Conservation (phyloP, 2,888 invertebrate species). For the Aphrophora alni region DNA sequence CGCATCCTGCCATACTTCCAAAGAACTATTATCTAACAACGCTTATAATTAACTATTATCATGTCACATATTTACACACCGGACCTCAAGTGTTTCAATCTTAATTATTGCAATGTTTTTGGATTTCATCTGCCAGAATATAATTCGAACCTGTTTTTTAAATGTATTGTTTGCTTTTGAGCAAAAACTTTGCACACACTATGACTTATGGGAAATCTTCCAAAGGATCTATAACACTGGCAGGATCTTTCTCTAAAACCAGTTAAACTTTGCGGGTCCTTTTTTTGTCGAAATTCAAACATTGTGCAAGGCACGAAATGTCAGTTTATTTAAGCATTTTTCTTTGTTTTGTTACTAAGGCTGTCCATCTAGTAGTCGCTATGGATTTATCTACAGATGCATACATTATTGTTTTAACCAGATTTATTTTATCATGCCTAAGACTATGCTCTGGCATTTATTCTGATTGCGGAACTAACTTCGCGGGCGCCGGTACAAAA, state of each 20-base stretch:
- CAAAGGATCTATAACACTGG: slow-evolving; percentile 9
- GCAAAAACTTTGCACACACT: neutral
- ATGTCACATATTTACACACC: slow-evolving; percentile 41
- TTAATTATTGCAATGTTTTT: slow-evolving; percentile 39
- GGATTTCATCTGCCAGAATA: slow-evolving; percentile 43
- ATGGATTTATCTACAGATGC: slow-evolving; percentile 50
- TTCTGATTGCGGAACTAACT: slow-evolving; percentile 54
- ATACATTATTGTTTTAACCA: slow-evolving; percentile 49
- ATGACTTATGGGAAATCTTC: slow-evolving; percentile 36
- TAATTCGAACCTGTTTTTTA: slow-evolving; percentile 35
- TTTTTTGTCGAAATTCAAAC: slow-evolving; percentile 26
- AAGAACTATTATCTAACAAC: slow-evolving; percentile 23
- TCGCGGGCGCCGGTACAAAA: slow-evolving; percentile 49
- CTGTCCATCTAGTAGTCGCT: slow-evolving; percentile 51
- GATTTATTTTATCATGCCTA: slow-evolving; percentile 50
- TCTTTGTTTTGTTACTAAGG: slow-evolving; percentile 49
- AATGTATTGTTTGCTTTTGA: slow-evolving; percentile 44
- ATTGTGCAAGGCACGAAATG: neutral
- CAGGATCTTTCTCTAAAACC: slow-evolving; percentile 23
- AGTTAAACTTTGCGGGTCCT: slow-evolving; percentile 49
- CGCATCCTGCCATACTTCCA: slow-evolving; percentile 32
- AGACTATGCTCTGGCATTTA: slow-evolving; percentile 48
- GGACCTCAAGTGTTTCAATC: slow-evolving; percentile 43
- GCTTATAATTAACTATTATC: slow-evolving; percentile 42
- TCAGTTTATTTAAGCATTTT: slow-evolving; percentile 45